These are phyloP conservation scores for Ctenopoma multispine DNA, from an alignment of 2,797 vertebrate genomes.

Conservation along the genomic window DNA sequence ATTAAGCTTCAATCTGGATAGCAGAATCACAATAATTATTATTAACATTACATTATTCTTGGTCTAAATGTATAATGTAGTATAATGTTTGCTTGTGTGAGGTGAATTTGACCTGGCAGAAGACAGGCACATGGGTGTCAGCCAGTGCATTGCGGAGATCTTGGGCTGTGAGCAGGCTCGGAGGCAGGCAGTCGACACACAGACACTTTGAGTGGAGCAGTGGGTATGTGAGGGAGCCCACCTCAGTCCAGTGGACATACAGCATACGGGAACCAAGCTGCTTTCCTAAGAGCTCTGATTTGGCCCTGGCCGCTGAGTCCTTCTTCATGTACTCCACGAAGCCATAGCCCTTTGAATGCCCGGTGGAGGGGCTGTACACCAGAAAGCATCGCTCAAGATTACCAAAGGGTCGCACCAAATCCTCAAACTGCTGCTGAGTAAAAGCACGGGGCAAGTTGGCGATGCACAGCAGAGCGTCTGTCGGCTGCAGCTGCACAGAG, in stretches of 20 bases:
- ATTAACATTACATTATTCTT: conserved; percentile 6
- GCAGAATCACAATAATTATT: too few relatives aligned
- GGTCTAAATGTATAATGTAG: neutral
- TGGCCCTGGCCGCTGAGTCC: conserved; percentile 92
- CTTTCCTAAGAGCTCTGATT: conserved; percentile 92
- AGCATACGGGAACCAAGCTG: conserved; percentile 92
- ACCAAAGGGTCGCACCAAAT: conserved; percentile 92
- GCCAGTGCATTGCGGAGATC: conserved; percentile 85
- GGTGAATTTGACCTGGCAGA: conserved; percentile 88
- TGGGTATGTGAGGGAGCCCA: conserved; percentile 87
- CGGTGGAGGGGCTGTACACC: conserved; percentile 88
- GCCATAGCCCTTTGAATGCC: conserved; percentile 94
- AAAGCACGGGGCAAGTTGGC: conserved; percentile 91
- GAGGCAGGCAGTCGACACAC: conserved; percentile 90
- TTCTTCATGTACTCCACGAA: conserved; percentile 98
- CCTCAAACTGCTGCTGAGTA: conserved; percentile 94
- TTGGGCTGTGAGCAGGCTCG: conserved; percentile 83
- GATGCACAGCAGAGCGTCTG: conserved; percentile 92
- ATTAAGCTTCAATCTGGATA: neutral
- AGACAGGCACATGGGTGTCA: conserved; percentile 81
- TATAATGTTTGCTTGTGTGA: neutral
- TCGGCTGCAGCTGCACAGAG: conserved; percentile 94
- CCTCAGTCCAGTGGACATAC: conserved; percentile 96
- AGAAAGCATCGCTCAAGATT: conserved; percentile 95
- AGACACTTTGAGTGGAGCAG: conserved; percentile 91